A percentile compares a stretch with the other conserved stretches of the same genome.
phyloP scores from a whole-genome alignment of 2,797 vertebrate genomes.

The Pelobates cultripes region DNA sequence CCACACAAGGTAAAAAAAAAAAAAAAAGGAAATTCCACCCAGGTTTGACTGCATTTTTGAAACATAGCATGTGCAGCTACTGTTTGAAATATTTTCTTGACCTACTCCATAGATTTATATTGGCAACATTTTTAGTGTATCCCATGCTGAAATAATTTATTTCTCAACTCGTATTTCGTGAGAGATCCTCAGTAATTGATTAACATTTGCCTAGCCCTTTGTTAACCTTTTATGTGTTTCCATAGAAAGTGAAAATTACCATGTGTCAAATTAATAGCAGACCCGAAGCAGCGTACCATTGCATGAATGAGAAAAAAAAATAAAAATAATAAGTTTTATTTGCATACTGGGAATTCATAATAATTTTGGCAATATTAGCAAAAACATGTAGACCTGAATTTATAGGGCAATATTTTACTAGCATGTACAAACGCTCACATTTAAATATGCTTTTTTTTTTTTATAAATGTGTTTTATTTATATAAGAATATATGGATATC shows the following conservation, averaged over 20 bases:
- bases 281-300: background rate
- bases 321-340: background rate
- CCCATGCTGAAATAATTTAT: conserved; percentile 65
- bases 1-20: no score
- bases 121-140: conserved; percentile 60
- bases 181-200: conserved; percentile 61
- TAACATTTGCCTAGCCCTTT: conserved; percentile 57
- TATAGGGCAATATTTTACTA: background rate
- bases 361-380: background rate
- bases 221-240: conserved; percentile 7
- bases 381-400: conserved; percentile 4
- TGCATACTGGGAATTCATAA: background rate
- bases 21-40: no score
- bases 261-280: conserved; percentile 3
- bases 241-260: background rate
- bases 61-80: conserved; percentile 21
- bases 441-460: no score
- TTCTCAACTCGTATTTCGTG: conserved; percentile 58
- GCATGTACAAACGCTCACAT: no score
- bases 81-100: conserved; percentile 57
- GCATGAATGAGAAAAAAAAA: background rate
- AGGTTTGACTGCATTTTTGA: background rate
- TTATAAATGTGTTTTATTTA: no score
- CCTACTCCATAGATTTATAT: conserved; percentile 63
- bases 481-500: no score